A percentile compares a stretch with the other conserved stretches of the same genome.
These are phyloP conservation scores for Motacilla alba DNA, from an alignment of 2,113 vertebrate species.

Conservation along the genomic window DNA sequence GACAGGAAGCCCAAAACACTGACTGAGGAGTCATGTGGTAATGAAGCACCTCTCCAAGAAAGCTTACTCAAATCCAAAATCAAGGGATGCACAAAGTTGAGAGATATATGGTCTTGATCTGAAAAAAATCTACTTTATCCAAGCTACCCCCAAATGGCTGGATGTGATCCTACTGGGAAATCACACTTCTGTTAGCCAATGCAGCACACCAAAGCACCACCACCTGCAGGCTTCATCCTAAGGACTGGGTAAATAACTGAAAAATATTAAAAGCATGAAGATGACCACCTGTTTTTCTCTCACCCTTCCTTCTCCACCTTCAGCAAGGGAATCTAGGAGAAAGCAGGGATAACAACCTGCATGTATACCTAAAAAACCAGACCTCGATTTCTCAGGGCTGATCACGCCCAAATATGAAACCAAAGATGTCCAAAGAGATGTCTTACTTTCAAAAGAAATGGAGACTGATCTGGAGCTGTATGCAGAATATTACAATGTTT, in stretches of 20 bases:
- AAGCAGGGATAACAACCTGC: not conserved
- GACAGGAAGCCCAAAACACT: not conserved
- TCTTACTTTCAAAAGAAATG: not conserved
- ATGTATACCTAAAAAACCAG: not conserved
- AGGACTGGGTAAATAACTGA: not conserved
- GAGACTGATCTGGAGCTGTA: not conserved
- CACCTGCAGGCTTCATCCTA: not conserved
- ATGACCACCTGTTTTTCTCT: not conserved
- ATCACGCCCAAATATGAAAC: not conserved
- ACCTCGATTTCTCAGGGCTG: not conserved
- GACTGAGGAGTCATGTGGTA: not conserved
- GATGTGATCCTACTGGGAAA: not conserved
- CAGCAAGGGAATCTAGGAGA: not conserved
- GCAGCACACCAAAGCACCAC: not conserved
- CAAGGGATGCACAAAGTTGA: not conserved
- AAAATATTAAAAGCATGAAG: not conserved
- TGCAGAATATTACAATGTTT: not conserved
- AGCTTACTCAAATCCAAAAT: not conserved
- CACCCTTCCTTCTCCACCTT: not conserved
- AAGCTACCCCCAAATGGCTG: not conserved
- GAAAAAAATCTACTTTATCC: not conserved
- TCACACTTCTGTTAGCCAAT: not conserved
- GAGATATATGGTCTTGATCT: not conserved
- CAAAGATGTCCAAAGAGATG: not conserved
- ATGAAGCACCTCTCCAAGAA: not conserved